These are phyloP conservation scores for Eptatretus burgeri DNA, from an alignment of 2,113 vertebrate species.

Conservation along the genomic window DNA sequence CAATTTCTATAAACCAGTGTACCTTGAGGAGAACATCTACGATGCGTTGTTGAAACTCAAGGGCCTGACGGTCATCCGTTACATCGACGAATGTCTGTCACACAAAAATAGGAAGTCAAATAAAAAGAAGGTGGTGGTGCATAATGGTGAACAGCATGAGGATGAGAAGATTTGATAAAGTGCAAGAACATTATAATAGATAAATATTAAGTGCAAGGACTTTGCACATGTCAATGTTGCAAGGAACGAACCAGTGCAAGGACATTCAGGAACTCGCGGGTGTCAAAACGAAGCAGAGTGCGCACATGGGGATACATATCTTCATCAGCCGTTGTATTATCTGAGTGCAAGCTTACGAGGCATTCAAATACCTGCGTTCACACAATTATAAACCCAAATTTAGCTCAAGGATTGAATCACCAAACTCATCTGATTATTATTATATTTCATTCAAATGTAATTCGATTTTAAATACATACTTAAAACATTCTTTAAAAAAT, in stretches of 20 bases:
- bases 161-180: background rate
- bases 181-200: fast-evolving
- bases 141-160: background rate
- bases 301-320: slow-evolving; percentile 54
- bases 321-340: slow-evolving; percentile 40
- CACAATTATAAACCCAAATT: too few relatives aligned
- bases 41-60: slow-evolving; percentile 87
- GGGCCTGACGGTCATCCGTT: slow-evolving; percentile 87
- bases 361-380: slow-evolving; percentile 62
- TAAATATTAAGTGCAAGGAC: fast-evolving
- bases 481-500: too few relatives aligned
- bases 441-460: too few relatives aligned
- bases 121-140: slow-evolving; percentile 8
- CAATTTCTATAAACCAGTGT: slow-evolving; percentile 8
- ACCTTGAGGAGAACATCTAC: slow-evolving; percentile 91
- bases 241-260: slow-evolving; percentile 48
- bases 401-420: too few relatives aligned
- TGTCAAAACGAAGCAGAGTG: slow-evolving; percentile 76
- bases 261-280: slow-evolving; percentile 80
- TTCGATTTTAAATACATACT: too few relatives aligned
- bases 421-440: too few relatives aligned
- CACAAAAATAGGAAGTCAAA: slow-evolving; percentile 10
- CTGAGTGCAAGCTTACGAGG: slow-evolving; percentile 58
- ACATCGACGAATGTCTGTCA: slow-evolving; percentile 94
- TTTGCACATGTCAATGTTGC: background rate